Base-by-base conservation (phyloP, 1,140 invertebrate species). In the Drosophila nigromelanica region DNA sequence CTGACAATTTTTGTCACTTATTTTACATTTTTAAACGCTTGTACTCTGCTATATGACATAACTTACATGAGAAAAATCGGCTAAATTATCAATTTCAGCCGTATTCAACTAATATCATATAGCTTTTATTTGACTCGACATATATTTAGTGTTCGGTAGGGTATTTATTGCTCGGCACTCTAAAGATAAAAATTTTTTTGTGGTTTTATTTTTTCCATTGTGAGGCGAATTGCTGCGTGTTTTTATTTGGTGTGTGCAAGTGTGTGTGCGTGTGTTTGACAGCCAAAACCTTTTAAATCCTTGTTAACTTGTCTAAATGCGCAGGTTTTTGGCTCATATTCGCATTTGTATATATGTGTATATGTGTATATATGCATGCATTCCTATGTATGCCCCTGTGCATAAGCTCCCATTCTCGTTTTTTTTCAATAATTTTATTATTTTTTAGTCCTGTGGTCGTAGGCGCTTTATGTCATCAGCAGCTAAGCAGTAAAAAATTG, bases 271-370 rank as follows among this genome's bases (percentile, higher is more conserved):
- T 6, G 64, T 71, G 73, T 71, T 80, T 90, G 86, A 90, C 86
- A 90, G 87, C 54, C 69, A 90, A 90, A 90, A 86, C 87, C 87
- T 90, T 90, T 90, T 90, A 90, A 90, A 90, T 90, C 87, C 86
- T 80, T 90, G 86, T 90, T 90, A 90, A 90, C 76, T 90, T 90
- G 70, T 73, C 79, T 80, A 90, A 90, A 90, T 77, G 76, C 76
- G 73, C 81, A 80, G 78, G 81, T 89, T 85, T 73, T 73, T 80
- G 50, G 72, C 75, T 66, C 66, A 64, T 71, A 77, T 69, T 68
- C 70, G 8, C 8, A 73, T 63, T 69, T 59, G n/a, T 62, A 48
- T 27, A 30, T 42, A 30, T 14, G 50, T 48, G 52, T 62, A 14
- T 47, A 58, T 48, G 52, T 62, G 12, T 47, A 58, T 62, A 63